Evolutionary conservation across 2,888 invertebrate species (phyloP).

Genomic region (Helicoverpa assulta): DNA sequence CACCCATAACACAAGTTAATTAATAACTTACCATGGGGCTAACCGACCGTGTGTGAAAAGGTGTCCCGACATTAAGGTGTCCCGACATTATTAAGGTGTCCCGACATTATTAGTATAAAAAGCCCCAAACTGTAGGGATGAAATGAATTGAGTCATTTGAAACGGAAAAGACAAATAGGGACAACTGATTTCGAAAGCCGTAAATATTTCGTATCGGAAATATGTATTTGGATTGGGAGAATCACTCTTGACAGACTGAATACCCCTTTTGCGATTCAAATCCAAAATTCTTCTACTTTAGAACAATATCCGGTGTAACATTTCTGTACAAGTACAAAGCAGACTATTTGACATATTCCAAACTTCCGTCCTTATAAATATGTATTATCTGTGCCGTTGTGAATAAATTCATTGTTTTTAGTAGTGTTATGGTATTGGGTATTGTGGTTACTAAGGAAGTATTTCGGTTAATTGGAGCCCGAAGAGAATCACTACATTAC

Average conservation of each 20-base stretch:
- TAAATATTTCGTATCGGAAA: slow-evolving; percentile 42
- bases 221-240: slow-evolving; percentile 26
- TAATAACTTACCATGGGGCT: no score
- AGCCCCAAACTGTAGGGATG: not conserved
- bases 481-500: not conserved
- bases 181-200: slow-evolving; percentile 33
- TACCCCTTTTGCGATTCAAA: slow-evolving; percentile 29
- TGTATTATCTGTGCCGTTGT: not conserved
- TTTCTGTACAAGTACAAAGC: slow-evolving; percentile 1
- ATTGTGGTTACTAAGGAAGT: not conserved
- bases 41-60: no score
- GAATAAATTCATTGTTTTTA: not conserved
- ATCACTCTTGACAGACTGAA: slow-evolving; percentile 18
- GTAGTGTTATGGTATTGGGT: not conserved
- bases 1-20: no score
- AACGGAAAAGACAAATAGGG: slow-evolving; percentile 40
- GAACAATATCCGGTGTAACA: slow-evolving; percentile 28
- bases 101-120: no score
- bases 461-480: not conserved
- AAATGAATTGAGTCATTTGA: slow-evolving; percentile 6
- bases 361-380: not conserved
- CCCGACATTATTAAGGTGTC: no score
- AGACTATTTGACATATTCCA: slow-evolving; percentile 1
- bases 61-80: no score
- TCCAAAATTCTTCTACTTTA: slow-evolving; percentile 20